Conservation (phyloP, 2,113 vertebrate genomes). For the Ondatra zibethicus region DNA sequence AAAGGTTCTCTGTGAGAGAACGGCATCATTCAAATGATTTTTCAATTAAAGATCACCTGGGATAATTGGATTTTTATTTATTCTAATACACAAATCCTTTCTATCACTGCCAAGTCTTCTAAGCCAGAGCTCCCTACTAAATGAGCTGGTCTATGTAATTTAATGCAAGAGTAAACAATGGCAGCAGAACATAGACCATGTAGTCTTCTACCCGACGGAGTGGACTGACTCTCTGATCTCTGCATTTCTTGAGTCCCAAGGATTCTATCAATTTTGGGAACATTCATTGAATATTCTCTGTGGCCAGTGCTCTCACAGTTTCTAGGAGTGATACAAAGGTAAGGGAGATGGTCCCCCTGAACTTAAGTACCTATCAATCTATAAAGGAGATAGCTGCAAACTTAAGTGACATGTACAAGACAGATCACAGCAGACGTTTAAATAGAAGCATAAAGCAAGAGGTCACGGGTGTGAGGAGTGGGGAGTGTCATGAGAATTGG, state of each 20-base stretch:
- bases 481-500: not conserved
- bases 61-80: slow-evolving; percentile 58
- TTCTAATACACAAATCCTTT: slow-evolving; percentile 39
- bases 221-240: slow-evolving; percentile 35
- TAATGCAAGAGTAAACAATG: slow-evolving; percentile 59
- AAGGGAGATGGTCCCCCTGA: not conserved
- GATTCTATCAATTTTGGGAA: slow-evolving; percentile 45
- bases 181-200: slow-evolving; percentile 24
- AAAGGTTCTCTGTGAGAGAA: not conserved
- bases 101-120: slow-evolving; percentile 33
- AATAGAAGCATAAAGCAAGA: not conserved
- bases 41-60: slow-evolving; percentile 50
- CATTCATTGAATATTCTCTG: not conserved
- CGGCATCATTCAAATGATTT: slow-evolving; percentile 20
- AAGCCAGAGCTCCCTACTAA: not conserved
- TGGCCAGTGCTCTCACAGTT: not conserved
- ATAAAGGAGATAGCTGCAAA: slow-evolving; percentile 22
- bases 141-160: slow-evolving; percentile 39
- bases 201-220: slow-evolving; percentile 13
- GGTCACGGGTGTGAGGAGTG: not conserved
- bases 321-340: not conserved
- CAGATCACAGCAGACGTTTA: not conserved
- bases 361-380: slow-evolving; percentile 51
- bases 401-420: slow-evolving; percentile 10
- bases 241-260: slow-evolving; percentile 28